phyloP scores from a whole-genome alignment of 2,888 invertebrate genomes.

The Kuschelorhynchus macadamiae region DNA sequence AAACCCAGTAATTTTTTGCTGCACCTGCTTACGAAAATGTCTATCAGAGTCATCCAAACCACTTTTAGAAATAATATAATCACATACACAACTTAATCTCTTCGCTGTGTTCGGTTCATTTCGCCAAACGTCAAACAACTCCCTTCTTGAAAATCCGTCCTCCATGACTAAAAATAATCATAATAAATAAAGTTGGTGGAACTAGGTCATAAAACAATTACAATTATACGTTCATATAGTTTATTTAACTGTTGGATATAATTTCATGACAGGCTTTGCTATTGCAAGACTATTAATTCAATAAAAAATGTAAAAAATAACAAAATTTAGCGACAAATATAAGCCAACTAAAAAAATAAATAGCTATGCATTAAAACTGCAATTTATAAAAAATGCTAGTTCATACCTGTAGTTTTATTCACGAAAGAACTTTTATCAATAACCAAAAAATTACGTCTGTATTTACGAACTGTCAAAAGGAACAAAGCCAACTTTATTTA shows the following conservation, averaged over 20 bases:
- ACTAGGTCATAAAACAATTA: conserved; percentile 4
- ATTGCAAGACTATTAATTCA: conserved; percentile 9
- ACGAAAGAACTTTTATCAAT: background rate
- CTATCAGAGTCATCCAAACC: conserved; percentile 22
- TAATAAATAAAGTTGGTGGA: conserved; percentile 10
- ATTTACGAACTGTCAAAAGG: no score
- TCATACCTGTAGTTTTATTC: conserved; percentile 9
- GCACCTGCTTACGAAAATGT: conserved; percentile 25
- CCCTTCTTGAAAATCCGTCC: conserved; percentile 21
- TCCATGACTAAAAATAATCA: conserved; percentile 14
- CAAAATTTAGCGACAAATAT: background rate
- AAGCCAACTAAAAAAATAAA: background rate
- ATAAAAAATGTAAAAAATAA: conserved; percentile 1
- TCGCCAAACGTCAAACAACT: conserved; percentile 29
- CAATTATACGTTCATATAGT: background rate
- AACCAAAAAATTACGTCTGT: background rate
- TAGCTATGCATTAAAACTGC: background rate
- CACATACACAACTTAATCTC: conserved; percentile 17
- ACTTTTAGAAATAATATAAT: conserved; percentile 18
- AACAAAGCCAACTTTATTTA: no score
- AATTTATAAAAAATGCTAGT: conserved; percentile 6
- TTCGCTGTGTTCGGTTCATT: conserved; percentile 18
- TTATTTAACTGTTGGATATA: conserved; percentile 1
- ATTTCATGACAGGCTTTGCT: conserved; percentile 15
- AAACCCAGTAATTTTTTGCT: conserved; percentile 14